A percentile compares a stretch with the other conserved stretches of the same genome.
Evolutionary conservation across 2,888 invertebrate species (phyloP).

Genomic region (Apamea sordens): DNA sequence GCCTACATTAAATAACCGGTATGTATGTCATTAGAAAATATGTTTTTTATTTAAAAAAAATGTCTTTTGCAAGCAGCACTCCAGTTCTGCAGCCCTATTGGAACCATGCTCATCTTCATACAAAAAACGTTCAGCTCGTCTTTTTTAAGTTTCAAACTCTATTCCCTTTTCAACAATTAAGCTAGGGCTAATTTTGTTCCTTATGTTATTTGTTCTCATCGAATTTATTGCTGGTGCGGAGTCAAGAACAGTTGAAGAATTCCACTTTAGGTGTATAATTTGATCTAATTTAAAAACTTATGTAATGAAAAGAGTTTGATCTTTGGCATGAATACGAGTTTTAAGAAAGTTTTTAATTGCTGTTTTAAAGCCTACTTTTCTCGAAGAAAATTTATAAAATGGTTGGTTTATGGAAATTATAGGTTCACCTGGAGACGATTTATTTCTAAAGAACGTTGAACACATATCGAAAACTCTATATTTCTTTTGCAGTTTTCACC

Average conservation of each 20-base stretch:
- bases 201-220: slow-evolving; percentile 84
- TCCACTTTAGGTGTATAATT: slow-evolving; percentile 80
- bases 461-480: no score
- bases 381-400: slow-evolving; percentile 10
- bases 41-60: background rate
- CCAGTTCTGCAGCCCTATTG: background rate
- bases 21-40: background rate
- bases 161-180: slow-evolving; percentile 82
- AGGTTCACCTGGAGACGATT: background rate
- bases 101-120: slow-evolving; percentile 65
- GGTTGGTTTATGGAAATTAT: background rate
- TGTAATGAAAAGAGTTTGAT: slow-evolving; percentile 63
- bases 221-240: slow-evolving; percentile 83
- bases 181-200: slow-evolving; percentile 82
- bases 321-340: slow-evolving; percentile 44
- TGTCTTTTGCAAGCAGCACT: background rate
- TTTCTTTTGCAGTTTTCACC: background rate
- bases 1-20: no score
- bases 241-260: slow-evolving; percentile 81
- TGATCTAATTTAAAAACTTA: slow-evolving; percentile 70
- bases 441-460: background rate
- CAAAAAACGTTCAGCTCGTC: slow-evolving; percentile 73
- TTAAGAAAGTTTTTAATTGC: slow-evolving; percentile 48
- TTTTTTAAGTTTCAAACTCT: slow-evolving; percentile 74
- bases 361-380: slow-evolving; percentile 27